Base-by-base conservation (phyloP, 2,113 vertebrate genomes). In the Sorex araneus region DNA sequence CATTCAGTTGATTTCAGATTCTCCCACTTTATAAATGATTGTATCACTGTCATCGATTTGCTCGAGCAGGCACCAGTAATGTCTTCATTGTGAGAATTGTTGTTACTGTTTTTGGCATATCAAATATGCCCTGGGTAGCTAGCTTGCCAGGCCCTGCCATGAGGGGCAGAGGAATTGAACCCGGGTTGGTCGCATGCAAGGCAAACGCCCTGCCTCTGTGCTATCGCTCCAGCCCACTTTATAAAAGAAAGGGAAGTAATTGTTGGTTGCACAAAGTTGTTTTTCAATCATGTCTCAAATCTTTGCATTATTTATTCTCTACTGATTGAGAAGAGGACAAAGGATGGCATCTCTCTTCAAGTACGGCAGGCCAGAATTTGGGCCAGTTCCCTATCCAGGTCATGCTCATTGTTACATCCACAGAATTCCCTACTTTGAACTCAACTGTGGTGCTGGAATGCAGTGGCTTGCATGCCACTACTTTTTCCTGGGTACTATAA, bases 1-100 rank as follows among this genome's bases (percentile, higher is more conserved):
- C 18, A 89, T 32, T 57, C 40, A 7, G 63, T 69, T 90, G 87
- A 45, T n/a, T 32, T 84, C 90, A 92, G 89, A 92, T 92, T 63
- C 79, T 96, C 40, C 40, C 40, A 40, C 40, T 40, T 94, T 28
- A 63, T 71, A 76, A 66, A 91, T n/a, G n/a, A n/a, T n/a, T n/a
- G n/a, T n/a, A n/a, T n/a, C n/a, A n/a, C n/a, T n/a, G n/a, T n/a
- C n/a, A n/a, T n/a, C n/a, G n/a, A n/a, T n/a, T n/a, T n/a, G n/a
- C n/a, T n/a, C n/a, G n/a, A n/a, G n/a, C n/a, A n/a, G n/a, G n/a
- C n/a, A n/a, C n/a, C n/a, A n/a, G n/a, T n/a, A n/a, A n/a, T n/a
- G n/a, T n/a, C n/a, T n/a, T n/a, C n/a, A n/a, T n/a, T n/a, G n/a
- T n/a, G n/a, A n/a, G n/a, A n/a, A n/a, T n/a, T n/a, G n/a, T n/a